Percentiles rank a stretch among this genome's conserved stretches.
Evolutionary conservation across 2,797 vertebrate species (phyloP).

Genomic region (Malurus leucopterus): DNA sequence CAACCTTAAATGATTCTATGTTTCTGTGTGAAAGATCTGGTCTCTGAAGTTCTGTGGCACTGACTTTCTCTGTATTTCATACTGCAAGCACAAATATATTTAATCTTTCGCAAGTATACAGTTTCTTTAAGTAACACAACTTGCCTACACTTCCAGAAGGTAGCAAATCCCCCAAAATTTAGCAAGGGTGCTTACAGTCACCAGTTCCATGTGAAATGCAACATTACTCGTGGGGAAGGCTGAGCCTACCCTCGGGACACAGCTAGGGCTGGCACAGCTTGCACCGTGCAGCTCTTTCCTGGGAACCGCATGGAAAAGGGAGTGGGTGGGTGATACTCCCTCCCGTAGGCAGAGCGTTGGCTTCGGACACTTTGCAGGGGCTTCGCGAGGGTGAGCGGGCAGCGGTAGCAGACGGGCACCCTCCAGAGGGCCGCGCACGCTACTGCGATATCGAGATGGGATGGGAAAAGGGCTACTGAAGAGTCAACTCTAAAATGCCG

Average conservation of each 20-base stretch:
- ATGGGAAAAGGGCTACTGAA: rapidly evolving
- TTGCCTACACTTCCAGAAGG: background rate
- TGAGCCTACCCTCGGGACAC: rapidly evolving
- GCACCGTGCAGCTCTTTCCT: rapidly evolving
- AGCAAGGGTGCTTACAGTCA: background rate
- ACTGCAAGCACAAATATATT: background rate
- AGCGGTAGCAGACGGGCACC: slow-evolving; percentile 3
- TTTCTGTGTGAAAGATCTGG: background rate
- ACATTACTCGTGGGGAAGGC: background rate
- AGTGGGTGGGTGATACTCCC: background rate
- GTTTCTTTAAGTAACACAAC: background rate
- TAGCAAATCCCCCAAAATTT: background rate
- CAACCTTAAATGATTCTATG: background rate
- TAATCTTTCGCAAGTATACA: background rate
- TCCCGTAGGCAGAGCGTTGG: rapidly evolving
- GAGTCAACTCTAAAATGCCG: background rate
- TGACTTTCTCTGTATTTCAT: background rate
- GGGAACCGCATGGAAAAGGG: background rate
- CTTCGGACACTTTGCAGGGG: rapidly evolving
- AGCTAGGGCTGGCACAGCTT: background rate
- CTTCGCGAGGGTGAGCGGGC: background rate
- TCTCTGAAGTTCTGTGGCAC: background rate
- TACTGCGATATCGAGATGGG: background rate
- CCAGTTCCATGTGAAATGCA: background rate
- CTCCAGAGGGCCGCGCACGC: background rate